Base-by-base conservation (phyloP, 2,888 invertebrate genomes). In the Platerodrilus igneus region DNA sequence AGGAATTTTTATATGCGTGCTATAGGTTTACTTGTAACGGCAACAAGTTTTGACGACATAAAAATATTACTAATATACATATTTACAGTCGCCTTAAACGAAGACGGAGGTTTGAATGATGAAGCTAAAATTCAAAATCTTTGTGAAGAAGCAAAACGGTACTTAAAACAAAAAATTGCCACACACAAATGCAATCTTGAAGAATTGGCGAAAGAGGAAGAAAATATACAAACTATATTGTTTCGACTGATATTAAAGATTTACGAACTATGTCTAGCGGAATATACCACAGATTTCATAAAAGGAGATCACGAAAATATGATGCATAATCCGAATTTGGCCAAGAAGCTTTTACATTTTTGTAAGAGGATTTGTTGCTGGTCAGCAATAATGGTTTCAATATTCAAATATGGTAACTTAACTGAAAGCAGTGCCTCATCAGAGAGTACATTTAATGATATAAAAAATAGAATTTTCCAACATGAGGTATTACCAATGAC, bases 391-490 rank as follows among this genome's bases (percentile, higher is more conserved):
- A 20, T 32, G 32, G 15, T 21, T 13, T 22, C 32, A 7, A 32
- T 32, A n/a, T 21, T 32, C 10, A 17, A 17, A 6, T 32, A 32
- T 17, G 13, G 21, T 11, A 19, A 20, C 6, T 14, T 7, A 8
- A 32, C 32, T 4, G 13, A 32, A 32, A 21, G 19, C 3, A 21
- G 21, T 9, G 32, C 21, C 1, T 11, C 14, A 8, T 21, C 21
- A 3, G 32, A 32, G 22, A 32, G 32, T 15, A n/a, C 11, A 4
- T 32, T 32, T 20, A 32, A 32, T 21, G 32, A 21, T 13, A 7
- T 32, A 14, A 32, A 32, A 32, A 20, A 32, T 9, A 32, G 32
- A 20, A 14, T 32, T 5, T 32, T 32, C n/a, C 20, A 32, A 8
- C 32, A 32, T 11, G 2, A 32, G 15, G 23, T 16, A 21, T 9